These are phyloP conservation scores for Sinelater perroti DNA, from an alignment of 2,888 invertebrate species.

Conservation along the genomic window DNA sequence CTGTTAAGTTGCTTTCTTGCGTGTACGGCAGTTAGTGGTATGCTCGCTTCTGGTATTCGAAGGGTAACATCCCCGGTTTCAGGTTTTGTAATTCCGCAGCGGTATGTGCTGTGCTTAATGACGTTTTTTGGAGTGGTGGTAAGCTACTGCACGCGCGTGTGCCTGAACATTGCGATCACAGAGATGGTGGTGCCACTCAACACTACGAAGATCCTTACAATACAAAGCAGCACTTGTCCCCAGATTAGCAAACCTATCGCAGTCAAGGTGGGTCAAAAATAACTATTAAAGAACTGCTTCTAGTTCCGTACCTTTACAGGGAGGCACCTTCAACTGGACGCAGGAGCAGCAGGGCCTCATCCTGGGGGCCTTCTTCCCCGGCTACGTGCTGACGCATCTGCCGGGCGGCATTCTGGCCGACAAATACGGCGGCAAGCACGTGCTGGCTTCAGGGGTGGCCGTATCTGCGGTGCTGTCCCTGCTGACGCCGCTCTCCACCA, in stretches of 20 bases:
- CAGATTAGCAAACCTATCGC: too few species aligned
- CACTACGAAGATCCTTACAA: too few species aligned
- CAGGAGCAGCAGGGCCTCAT: constrained; percentile 76
- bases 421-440: constrained; percentile 82
- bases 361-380: constrained; percentile 83
- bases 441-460: constrained; percentile 66
- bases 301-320: too few species aligned
- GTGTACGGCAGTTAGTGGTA: too few species aligned
- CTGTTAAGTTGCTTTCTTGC: too few species aligned
- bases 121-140: neutral
- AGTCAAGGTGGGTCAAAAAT: too few species aligned
- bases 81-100: neutral
- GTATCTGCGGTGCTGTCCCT: neutral
- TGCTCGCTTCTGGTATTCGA: too few species aligned
- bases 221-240: too few species aligned
- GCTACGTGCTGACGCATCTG: constrained; percentile 80
- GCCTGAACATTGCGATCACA: constrained; percentile 5
- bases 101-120: constrained; percentile 18
- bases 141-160: neutral
- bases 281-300: too few species aligned
- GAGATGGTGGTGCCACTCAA: constrained; percentile 17
- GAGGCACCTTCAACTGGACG: constrained; percentile 67
- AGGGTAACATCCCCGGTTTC: too few species aligned
- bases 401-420: constrained; percentile 81
- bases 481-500: neutral